Base-by-base conservation (phyloP, 2,113 vertebrate species). In the Calidris pygmaea region DNA sequence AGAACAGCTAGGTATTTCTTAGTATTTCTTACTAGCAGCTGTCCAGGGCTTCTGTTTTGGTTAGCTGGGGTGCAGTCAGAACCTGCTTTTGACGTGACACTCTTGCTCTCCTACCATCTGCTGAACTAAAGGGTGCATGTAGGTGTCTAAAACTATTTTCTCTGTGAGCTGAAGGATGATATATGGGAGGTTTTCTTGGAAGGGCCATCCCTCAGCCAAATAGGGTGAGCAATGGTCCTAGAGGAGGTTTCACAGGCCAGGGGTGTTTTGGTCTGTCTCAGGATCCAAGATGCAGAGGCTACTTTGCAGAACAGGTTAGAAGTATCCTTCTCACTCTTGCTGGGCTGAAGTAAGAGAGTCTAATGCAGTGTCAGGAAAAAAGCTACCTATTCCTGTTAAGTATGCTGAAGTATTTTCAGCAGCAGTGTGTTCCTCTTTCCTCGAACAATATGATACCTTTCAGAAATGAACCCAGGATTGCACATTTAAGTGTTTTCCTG, bases 391-490 rank as follows among this genome's bases (percentile, higher is more conserved):
- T 59, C 11, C 52, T 79, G 5, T 48, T 65, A 47, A 76, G 18
- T 71, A 4, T 22, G 5, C 10, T 67, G 32, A 85, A 41, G 52
- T 47, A 12, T 76, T 82, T 87, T 75, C 56, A 81, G 22, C 32
- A 45, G 11, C 37, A 11, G 3, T 18, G 14, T 62, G 30, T 22
- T 45, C 6, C 34, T 76, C 32, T 45, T 71, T 67, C 23, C 32
- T 82, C 0, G 0, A 45, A 62, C 1, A 2, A 2, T 52, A 7
- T 43, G 27, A 35, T 62, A 14, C 1, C 0, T 45, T 12, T 19
- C 34, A 68, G 70, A 78, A 91, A 66, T 80, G 41, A 91, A 81
- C 26, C 35, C 3, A n/a, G n/a, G 20, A 56, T 55, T 3, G 3
- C 39, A 1, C 84, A 41, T 76, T 81, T 50, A 26, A 43, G n/a